Percentiles rank a stretch among this genome's conserved stretches.
These are phyloP conservation scores for Augochlora pura DNA, from an alignment of 1,140 invertebrate species.

Conservation along the genomic window DNA sequence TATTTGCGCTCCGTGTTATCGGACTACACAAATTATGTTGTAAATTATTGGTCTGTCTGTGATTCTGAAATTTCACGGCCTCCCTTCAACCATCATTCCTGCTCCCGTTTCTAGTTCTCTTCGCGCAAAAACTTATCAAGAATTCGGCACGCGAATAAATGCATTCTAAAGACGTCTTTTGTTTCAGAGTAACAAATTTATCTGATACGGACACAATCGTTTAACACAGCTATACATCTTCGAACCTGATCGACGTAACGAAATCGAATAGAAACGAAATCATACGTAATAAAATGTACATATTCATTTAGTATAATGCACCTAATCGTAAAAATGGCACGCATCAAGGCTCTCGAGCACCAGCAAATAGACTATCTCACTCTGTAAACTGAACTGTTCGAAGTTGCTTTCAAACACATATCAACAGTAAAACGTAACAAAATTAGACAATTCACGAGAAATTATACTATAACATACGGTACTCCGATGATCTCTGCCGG, in stretches of 20 bases:
- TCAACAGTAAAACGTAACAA: slow-evolving; percentile 7
- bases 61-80: slow-evolving; percentile 28
- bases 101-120: background rate
- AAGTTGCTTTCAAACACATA: background rate
- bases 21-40: slow-evolving; percentile 66
- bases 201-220: background rate
- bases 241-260: background rate
- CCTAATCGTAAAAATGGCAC: background rate
- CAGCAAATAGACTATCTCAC: background rate
- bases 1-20: slow-evolving; percentile 65
- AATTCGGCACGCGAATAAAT: slow-evolving; percentile 11
- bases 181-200: slow-evolving; percentile 14
- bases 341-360: background rate
- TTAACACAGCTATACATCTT: slow-evolving; percentile 25
- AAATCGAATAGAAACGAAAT: background rate
- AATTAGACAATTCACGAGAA: background rate
- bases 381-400: background rate
- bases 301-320: background rate
- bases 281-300: background rate
- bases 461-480: background rate
- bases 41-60: slow-evolving; percentile 70
- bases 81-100: background rate
- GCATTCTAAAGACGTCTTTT: slow-evolving; percentile 1
- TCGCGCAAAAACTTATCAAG: slow-evolving; percentile 11
- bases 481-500: background rate